A percentile compares a stretch with the other conserved stretches of the same genome.
Evolutionary conservation across 2,113 vertebrate species (phyloP).

Genomic region (Indri indri): DNA sequence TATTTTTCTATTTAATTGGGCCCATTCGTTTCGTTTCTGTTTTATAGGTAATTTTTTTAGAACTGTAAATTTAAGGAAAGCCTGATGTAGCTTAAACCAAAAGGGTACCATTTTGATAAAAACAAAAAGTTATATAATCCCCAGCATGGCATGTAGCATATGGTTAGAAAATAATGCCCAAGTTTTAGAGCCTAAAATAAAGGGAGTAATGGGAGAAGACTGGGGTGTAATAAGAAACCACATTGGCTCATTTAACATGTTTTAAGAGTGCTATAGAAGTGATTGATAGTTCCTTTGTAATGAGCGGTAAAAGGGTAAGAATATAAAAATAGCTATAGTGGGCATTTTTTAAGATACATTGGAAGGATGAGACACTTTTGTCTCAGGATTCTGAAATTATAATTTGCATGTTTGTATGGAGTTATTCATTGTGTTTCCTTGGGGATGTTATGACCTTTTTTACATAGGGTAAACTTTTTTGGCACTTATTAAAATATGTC

Average conservation of each 20-base stretch:
- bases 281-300: slow-evolving; percentile 69
- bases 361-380: slow-evolving; percentile 59
- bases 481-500: slow-evolving; percentile 28
- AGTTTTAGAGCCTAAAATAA: slow-evolving; percentile 64
- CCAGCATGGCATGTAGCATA: slow-evolving; percentile 68
- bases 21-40: slow-evolving; percentile 62
- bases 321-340: slow-evolving; percentile 72
- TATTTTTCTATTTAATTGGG: slow-evolving; percentile 65
- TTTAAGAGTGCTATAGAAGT: slow-evolving; percentile 64
- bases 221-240: slow-evolving; percentile 68
- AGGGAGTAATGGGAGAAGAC: slow-evolving; percentile 56
- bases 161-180: slow-evolving; percentile 71
- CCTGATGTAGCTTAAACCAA: slow-evolving; percentile 63
- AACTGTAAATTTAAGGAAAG: slow-evolving; percentile 72
- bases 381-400: slow-evolving; percentile 55
- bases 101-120: slow-evolving; percentile 73
- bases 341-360: slow-evolving; percentile 67
- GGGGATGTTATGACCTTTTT: slow-evolving; percentile 61
- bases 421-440: slow-evolving; percentile 59
- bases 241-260: slow-evolving; percentile 60
- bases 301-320: slow-evolving; percentile 66
- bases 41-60: slow-evolving; percentile 68
- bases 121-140: slow-evolving; percentile 71
- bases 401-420: slow-evolving; percentile 69
- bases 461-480: slow-evolving; percentile 47